Evolutionary conservation across 2,888 invertebrate species (phyloP).

Genomic region (Notodromas monacha): DNA sequence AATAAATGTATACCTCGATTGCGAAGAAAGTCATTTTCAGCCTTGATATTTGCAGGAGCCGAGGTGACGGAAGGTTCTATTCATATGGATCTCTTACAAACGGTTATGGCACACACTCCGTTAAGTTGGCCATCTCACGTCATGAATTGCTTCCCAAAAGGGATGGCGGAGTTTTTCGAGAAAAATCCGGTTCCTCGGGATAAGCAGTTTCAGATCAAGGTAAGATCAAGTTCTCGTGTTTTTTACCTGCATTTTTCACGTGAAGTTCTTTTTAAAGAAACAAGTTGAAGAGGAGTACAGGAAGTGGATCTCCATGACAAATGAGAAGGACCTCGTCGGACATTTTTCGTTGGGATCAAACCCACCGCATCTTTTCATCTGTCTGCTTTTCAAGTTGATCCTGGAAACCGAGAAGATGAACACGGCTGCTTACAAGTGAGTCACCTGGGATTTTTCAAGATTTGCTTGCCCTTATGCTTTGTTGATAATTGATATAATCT

Average conservation of each 20-base stretch:
- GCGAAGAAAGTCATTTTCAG: no score
- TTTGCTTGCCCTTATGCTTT: no score
- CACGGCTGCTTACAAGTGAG: conserved; percentile 73
- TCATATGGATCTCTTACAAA: conserved; percentile 58
- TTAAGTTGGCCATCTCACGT: conserved; percentile 84
- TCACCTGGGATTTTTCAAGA: no score
- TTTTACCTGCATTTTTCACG: not conserved
- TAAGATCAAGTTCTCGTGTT: conserved; percentile 12
- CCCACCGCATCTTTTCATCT: conserved; percentile 59
- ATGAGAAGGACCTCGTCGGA: conserved; percentile 76
- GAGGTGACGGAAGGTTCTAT: conserved; percentile 34
- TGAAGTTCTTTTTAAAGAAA: conserved; percentile 23
- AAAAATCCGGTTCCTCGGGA: conserved; percentile 42
- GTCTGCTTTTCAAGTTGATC: conserved; percentile 77
- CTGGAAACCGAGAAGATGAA: conserved; percentile 71
- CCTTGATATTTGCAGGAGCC: conserved; percentile 17
- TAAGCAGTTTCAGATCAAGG: conserved; percentile 56
- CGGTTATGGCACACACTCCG: conserved; percentile 73
- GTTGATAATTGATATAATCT: not conserved
- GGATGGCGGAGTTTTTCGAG: conserved; percentile 53
- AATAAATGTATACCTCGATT: no score
- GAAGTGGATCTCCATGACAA: conserved; percentile 86
- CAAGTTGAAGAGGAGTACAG: conserved; percentile 79
- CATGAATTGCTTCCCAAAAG: conserved; percentile 58
- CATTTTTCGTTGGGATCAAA: conserved; percentile 82